These are phyloP conservation scores for Tamias sibiricus DNA, from an alignment of 2,113 vertebrate genomes.

Conservation along the genomic window DNA sequence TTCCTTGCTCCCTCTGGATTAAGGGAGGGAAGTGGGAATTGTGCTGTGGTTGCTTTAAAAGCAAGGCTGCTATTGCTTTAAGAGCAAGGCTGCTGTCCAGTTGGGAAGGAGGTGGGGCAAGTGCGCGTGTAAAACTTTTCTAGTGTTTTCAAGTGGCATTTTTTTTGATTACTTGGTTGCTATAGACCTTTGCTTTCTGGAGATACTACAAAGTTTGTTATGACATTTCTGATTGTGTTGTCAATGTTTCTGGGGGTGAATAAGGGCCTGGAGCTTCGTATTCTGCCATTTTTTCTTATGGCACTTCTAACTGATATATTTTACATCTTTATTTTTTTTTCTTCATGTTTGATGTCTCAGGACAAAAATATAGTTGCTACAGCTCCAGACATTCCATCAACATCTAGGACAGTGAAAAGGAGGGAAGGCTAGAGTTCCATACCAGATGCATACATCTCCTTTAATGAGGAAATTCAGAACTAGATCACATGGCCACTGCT, in stretches of 20 bases:
- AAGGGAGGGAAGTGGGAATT: not conserved
- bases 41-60: not conserved
- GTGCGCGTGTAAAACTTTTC: not conserved
- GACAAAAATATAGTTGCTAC: not conserved
- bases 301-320: not conserved
- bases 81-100: not conserved
- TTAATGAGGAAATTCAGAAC: not conserved
- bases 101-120: not conserved
- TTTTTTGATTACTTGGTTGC: not conserved
- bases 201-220: not conserved
- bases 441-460: not conserved
- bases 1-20: not conserved
- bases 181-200: not conserved
- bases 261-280: not conserved
- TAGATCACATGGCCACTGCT: not conserved
- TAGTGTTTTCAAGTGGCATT: not conserved
- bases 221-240: not conserved
- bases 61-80: not conserved
- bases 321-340: not conserved
- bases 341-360: conserved; percentile 11
- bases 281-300: not conserved
- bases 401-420: not conserved
- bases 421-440: not conserved
- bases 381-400: not conserved
- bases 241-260: not conserved